Conservation (phyloP, 2,888 invertebrate species). For the Tuta absoluta region DNA sequence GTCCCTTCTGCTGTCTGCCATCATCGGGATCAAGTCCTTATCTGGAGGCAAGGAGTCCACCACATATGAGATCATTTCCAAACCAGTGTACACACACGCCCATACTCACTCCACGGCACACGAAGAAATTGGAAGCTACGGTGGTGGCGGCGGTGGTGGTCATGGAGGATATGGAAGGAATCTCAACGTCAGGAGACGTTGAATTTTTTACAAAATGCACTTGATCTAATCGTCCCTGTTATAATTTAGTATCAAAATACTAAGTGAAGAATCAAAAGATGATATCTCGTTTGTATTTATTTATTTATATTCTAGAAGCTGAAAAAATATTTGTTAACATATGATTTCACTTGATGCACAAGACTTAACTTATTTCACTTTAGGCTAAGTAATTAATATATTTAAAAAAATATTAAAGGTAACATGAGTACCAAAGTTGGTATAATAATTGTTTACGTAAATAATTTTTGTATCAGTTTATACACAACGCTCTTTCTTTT, state of each 20-base stretch:
- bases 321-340: too few species aligned
- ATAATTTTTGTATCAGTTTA: not conserved
- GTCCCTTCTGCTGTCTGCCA: conserved; percentile 88
- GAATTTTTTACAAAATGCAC: conserved; percentile 26
- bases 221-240: not conserved
- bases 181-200: conserved; percentile 57
- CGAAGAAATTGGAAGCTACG: conserved; percentile 78
- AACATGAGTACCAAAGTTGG: not conserved
- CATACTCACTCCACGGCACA: conserved; percentile 82
- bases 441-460: too few species aligned
- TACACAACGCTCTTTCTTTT: not conserved
- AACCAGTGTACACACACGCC: conserved; percentile 87
- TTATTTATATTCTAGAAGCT: not conserved
- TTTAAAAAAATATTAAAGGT: not conserved
- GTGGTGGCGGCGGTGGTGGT: conserved; percentile 41
- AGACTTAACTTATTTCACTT: conserved; percentile 8
- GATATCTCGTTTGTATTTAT: too few species aligned
- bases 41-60: conserved; percentile 87
- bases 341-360: not conserved
- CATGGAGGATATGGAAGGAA: conserved; percentile 79
- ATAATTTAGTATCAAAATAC: too few species aligned
- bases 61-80: conserved; percentile 92
- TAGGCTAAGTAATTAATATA: not conserved
- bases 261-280: too few species aligned
- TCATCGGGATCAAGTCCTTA: conserved; percentile 88